phyloP scores from a whole-genome alignment of 2,113 vertebrate genomes.

The Ophthalmolycus amberensis region DNA sequence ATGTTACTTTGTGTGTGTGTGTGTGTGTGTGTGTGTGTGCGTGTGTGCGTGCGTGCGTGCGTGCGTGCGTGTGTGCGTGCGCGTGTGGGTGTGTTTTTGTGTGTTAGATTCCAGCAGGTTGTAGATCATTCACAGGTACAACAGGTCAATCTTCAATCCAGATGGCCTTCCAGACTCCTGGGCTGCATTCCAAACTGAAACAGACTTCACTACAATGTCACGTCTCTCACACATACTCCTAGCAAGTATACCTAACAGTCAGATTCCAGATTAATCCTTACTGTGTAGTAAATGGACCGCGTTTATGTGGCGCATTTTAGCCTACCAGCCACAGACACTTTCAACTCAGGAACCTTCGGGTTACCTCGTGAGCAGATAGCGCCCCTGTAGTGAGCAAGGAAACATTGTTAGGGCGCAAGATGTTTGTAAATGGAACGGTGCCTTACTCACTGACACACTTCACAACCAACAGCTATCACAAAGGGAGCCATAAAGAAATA shows the following conservation, averaged over 20 bases:
- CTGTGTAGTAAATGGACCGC: not conserved
- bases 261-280: not conserved
- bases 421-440: not conserved
- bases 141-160: constrained; percentile 77
- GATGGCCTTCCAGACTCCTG: constrained; percentile 61
- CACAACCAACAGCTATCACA: constrained; percentile 24
- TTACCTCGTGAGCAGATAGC: not conserved
- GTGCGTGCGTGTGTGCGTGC: constrained; percentile 23
- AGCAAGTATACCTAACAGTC: not conserved
- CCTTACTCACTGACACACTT: not conserved
- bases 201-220: constrained; percentile 35
- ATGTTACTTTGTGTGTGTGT: not conserved
- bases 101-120: constrained; percentile 51
- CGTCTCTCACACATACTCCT: not conserved
- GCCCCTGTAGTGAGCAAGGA: not conserved
- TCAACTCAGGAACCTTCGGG: not conserved
- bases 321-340: no score
- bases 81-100: constrained; percentile 29
- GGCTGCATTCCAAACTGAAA: constrained; percentile 61
- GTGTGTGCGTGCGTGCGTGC: constrained; percentile 7
- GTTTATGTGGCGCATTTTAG: not conserved
- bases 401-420: not conserved
- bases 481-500: constrained; percentile 56
- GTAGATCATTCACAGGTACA: constrained; percentile 73
- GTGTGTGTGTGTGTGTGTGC: constrained; percentile 2